Conservation (phyloP, 2,797 vertebrate species). For the Carduelis carduelis region DNA sequence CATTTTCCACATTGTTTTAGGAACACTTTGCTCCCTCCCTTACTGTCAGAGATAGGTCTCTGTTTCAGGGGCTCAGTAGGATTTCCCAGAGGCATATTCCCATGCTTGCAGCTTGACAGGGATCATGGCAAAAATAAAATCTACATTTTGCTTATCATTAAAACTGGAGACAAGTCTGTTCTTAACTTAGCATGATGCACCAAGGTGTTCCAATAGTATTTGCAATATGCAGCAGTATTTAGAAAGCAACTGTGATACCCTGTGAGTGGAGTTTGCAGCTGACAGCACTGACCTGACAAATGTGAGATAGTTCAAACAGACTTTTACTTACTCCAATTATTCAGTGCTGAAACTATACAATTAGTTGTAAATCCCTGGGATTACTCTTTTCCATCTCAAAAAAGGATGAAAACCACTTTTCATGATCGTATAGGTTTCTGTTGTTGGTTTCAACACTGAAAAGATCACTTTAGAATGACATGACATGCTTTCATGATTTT, state of each 20-base stretch:
- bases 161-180: neutral
- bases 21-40: neutral
- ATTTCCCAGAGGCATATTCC: neutral
- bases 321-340: neutral
- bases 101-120: neutral
- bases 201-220: neutral
- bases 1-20: neutral
- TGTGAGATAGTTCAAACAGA: neutral
- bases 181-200: neutral
- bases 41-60: neutral
- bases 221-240: neutral
- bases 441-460: neutral
- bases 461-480: neutral
- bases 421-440: neutral
- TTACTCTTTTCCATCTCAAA: neutral
- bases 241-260: neutral
- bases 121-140: neutral
- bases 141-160: neutral
- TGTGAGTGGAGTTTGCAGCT: neutral
- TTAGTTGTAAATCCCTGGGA: constrained; percentile 1
- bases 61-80: neutral
- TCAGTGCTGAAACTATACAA: neutral
- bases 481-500: neutral
- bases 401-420: neutral
- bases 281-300: neutral